Conservation (phyloP, 1,140 invertebrate genomes). For the Steinernema feltiae region DNA sequence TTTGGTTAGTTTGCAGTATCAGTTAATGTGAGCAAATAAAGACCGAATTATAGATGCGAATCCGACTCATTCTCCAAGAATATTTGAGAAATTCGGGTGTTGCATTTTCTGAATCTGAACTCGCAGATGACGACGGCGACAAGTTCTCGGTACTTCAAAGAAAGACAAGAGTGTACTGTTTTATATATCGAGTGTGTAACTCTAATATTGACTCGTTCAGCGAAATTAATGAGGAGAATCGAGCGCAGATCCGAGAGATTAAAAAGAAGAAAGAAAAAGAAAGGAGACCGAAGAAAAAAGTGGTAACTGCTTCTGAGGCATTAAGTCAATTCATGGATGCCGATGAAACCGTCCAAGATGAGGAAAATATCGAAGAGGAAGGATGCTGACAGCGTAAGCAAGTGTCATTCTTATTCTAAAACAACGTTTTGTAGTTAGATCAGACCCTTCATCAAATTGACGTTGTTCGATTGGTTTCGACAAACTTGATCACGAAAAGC, state of each 20-base stretch:
- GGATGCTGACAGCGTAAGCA: not conserved
- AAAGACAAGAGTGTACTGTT: not conserved
- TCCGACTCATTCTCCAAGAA: not conserved
- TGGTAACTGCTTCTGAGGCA: not conserved
- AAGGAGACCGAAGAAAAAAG: not conserved
- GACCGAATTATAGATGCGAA: not conserved
- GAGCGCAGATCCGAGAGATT: not conserved
- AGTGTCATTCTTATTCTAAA: not conserved
- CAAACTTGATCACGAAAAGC: not conserved
- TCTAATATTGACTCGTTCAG: not conserved
- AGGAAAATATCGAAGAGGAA: not conserved
- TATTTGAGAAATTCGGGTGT: not conserved
- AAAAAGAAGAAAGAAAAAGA: not conserved
- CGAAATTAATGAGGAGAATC: not conserved
- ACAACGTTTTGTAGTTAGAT: not conserved
- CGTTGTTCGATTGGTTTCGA: not conserved
- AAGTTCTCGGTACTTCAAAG: not conserved
- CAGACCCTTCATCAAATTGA: not conserved
- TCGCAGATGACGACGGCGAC: not conserved
- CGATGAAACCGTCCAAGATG: not conserved
- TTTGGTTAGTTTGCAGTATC: not conserved
- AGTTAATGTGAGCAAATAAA: not conserved
- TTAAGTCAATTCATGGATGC: not conserved
- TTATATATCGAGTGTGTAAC: not conserved
- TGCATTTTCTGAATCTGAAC: not conserved